These are phyloP conservation scores for Tetheella fluctuosa DNA, from an alignment of 2,888 invertebrate genomes.

Conservation along the genomic window DNA sequence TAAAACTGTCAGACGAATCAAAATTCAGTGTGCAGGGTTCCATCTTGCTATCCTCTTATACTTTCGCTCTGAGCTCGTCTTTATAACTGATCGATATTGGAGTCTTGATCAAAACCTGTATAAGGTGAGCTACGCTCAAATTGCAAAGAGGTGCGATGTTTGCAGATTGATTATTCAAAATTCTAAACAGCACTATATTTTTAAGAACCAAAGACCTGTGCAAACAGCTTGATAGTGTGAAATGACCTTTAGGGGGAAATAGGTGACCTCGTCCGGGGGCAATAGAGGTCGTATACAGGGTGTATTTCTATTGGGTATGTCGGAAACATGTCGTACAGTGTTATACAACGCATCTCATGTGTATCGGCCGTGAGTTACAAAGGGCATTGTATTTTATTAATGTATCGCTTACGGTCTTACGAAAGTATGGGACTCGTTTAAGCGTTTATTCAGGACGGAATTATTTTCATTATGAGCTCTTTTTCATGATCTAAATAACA, in stretches of 20 bases:
- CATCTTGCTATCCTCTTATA: too few species aligned
- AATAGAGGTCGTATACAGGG: background rate
- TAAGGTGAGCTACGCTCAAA: background rate
- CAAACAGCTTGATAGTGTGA: background rate
- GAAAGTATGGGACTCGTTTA: background rate
- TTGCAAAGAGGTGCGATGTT: background rate
- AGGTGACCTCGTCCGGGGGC: background rate
- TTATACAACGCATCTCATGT: background rate
- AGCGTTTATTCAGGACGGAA: background rate
- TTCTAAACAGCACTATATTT: background rate
- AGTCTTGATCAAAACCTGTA: background rate
- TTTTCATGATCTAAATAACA: too few species aligned
- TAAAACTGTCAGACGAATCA: background rate
- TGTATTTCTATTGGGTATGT: background rate
- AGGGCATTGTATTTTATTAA: constrained; percentile 5
- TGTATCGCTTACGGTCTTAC: background rate
- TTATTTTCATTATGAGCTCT: background rate
- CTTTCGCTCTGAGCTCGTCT: too few species aligned
- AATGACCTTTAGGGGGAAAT: background rate
- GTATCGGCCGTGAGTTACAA: background rate
- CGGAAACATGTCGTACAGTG: constrained; percentile 3
- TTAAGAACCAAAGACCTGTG: background rate
- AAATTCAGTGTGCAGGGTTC: background rate
- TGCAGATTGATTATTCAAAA: too few species aligned
- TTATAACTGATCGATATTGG: background rate